Percentiles rank a stretch among this genome's conserved stretches.
Evolutionary conservation across 2,888 invertebrate species (phyloP).

Genomic region (Pelosia muscerda): DNA sequence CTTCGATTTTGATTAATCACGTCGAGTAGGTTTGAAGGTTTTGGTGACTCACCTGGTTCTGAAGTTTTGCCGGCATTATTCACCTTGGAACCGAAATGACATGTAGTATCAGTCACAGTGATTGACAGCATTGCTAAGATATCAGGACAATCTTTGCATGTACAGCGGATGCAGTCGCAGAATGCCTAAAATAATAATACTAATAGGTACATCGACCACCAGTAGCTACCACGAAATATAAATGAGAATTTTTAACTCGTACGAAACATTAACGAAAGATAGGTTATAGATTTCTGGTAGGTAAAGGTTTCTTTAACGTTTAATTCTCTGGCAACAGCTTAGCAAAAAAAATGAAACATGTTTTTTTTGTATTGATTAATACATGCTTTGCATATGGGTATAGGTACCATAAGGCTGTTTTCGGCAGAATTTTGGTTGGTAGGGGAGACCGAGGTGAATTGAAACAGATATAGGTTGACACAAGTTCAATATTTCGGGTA

Average conservation of each 20-base stretch:
- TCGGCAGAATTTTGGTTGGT: too few relatives aligned
- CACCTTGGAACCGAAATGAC: conserved; percentile 38
- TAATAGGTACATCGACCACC: background rate
- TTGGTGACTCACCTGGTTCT: background rate
- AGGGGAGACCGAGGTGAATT: too few relatives aligned
- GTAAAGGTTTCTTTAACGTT: too few relatives aligned
- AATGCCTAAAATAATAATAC: conserved; percentile 62
- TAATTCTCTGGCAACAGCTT: too few relatives aligned
- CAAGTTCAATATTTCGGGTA: too few relatives aligned
- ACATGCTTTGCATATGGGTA: too few relatives aligned
- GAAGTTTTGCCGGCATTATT: background rate
- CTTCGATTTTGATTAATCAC: conserved; percentile 46
- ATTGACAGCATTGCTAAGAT: conserved; percentile 55
- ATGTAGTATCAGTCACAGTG: conserved; percentile 53
- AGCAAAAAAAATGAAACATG: too few relatives aligned
- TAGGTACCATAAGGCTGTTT: too few relatives aligned
- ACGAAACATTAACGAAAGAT: background rate
- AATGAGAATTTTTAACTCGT: background rate
- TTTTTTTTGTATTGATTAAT: too few relatives aligned
- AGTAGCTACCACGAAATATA: background rate
- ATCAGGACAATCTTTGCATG: conserved; percentile 60
- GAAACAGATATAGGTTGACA: too few relatives aligned
- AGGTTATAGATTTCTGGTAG: fast-evolving
- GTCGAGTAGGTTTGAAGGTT: conserved; percentile 45
- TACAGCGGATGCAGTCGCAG: conserved; percentile 60